These are phyloP conservation scores for Physella acuta DNA, from an alignment of 1,140 invertebrate genomes.

Conservation along the genomic window DNA sequence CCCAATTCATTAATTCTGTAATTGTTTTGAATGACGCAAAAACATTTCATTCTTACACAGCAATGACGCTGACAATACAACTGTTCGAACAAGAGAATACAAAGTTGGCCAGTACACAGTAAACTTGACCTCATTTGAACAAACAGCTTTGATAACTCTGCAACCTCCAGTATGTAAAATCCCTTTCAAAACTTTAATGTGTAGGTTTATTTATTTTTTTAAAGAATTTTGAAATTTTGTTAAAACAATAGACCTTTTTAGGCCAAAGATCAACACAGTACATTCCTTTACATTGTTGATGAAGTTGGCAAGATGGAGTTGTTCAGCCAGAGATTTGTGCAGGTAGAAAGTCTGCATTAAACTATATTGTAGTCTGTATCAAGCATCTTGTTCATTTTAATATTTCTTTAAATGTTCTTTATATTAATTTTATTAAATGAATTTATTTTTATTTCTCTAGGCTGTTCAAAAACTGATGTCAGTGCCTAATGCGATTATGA, in stretches of 20 bases:
- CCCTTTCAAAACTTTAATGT: too few species aligned
- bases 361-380: background rate
- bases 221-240: too few species aligned
- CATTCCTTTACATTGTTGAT: conserved; percentile 62
- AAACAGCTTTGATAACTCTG: conserved; percentile 62
- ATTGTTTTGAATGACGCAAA: background rate
- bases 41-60: background rate
- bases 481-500: conserved; percentile 45
- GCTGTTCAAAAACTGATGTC: conserved; percentile 56
- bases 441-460: conserved; percentile 5
- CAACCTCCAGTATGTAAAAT: conserved; percentile 50
- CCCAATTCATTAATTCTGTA: background rate
- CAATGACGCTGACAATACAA: background rate
- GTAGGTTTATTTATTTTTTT: too few species aligned
- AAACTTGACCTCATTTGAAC: conserved; percentile 66
- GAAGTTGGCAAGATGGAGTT: conserved; percentile 74
- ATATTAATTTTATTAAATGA: background rate
- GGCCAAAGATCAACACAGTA: too few species aligned
- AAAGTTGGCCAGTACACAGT: conserved; percentile 68
- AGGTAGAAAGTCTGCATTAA: background rate
- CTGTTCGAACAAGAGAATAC: conserved; percentile 39
- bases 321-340: conserved; percentile 65
- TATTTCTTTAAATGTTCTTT: background rate
- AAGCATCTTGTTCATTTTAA: background rate
- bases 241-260: too few species aligned